Conservation (phyloP, 2,797 vertebrate genomes). For the Catostomus latipinnis region DNA sequence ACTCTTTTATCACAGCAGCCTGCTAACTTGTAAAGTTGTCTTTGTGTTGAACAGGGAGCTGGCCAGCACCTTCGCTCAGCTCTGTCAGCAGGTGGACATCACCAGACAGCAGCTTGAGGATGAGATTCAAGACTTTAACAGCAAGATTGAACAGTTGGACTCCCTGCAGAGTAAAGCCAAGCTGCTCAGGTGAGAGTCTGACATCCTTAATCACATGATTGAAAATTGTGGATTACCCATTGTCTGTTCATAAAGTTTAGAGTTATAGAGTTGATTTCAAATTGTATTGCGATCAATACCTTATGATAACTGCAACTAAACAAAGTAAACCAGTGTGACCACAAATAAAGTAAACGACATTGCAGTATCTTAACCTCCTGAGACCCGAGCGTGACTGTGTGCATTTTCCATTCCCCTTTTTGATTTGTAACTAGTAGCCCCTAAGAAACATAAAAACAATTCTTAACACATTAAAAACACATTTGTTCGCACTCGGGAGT, state of each 20-base stretch:
- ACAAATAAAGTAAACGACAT: no score
- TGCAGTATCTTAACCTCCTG: no score
- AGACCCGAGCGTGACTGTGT: no score
- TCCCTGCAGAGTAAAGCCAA: slow-evolving; percentile 94
- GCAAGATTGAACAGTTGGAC: slow-evolving; percentile 90
- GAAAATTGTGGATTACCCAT: not conserved
- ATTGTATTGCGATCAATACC: no score
- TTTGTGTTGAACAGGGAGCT: slow-evolving; percentile 81
- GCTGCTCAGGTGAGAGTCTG: slow-evolving; percentile 85
- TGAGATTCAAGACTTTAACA: slow-evolving; percentile 88
- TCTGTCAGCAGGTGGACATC: slow-evolving; percentile 96
- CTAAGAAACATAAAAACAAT: no score
- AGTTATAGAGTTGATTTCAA: not conserved
- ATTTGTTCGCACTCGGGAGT: no score
- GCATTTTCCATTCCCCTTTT: no score
- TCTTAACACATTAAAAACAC: no score
- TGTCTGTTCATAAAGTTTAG: not conserved
- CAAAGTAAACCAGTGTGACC: no score
- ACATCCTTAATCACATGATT: not conserved
- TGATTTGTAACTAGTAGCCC: no score
- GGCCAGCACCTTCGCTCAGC: slow-evolving; percentile 90
- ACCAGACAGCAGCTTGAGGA: slow-evolving; percentile 94
- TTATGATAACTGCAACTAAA: no score
- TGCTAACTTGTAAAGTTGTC: not conserved
- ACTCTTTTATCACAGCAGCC: not conserved